Conservation (phyloP, 1,140 invertebrate species). For the Aethina tumida region DNA sequence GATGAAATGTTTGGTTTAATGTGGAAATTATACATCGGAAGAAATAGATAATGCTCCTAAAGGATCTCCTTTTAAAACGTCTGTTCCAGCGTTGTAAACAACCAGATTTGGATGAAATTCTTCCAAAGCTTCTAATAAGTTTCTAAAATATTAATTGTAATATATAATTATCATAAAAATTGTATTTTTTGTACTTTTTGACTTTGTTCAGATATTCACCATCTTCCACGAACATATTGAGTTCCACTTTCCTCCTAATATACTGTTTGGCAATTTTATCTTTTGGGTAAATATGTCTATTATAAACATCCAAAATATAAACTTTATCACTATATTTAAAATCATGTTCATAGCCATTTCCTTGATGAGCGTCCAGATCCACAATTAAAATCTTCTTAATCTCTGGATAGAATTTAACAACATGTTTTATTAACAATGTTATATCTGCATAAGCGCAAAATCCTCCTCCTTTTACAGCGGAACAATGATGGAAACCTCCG, state of each 20-base stretch:
- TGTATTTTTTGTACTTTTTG: constrained; percentile 44
- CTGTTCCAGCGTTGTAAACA: constrained; percentile 84
- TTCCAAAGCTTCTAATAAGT: constrained; percentile 52
- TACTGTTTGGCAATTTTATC: constrained; percentile 64
- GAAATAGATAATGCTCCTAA: constrained; percentile 61
- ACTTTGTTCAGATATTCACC: constrained; percentile 60
- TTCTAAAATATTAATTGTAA: constrained; percentile 43
- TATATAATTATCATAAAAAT: background rate
- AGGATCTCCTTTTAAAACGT: constrained; percentile 67
- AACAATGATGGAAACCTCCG: constrained; percentile 80
- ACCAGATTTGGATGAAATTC: constrained; percentile 73
- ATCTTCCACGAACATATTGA: constrained; percentile 56
- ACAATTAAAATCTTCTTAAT: constrained; percentile 70
- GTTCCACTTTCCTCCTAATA: constrained; percentile 63
- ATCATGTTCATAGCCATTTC: constrained; percentile 78
- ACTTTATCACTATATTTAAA: constrained; percentile 62
- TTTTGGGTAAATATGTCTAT: constrained; percentile 68
- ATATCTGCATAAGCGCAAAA: constrained; percentile 88
- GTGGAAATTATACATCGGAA: background rate
- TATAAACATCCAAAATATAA: constrained; percentile 83
- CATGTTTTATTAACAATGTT: constrained; percentile 56
- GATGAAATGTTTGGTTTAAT: constrained; percentile 1
- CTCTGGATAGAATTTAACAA: constrained; percentile 11
- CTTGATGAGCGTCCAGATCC: constrained; percentile 83
- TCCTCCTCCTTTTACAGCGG: constrained; percentile 59